Conservation (phyloP, 2,113 vertebrate species). For the Rynchops niger region DNA sequence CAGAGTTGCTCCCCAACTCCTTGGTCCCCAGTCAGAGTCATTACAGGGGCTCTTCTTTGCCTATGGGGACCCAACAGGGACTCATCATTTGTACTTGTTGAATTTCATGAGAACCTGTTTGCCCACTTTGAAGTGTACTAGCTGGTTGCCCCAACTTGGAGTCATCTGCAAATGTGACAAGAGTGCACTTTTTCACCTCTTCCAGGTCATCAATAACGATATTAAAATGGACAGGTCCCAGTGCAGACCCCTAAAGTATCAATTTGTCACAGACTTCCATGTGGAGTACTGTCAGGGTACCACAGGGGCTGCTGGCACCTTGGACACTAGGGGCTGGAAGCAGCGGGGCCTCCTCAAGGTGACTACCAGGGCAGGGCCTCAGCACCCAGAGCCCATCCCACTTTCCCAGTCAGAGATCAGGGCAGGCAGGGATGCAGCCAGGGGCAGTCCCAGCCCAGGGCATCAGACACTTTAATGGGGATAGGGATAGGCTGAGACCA, state of each 20-base stretch:
- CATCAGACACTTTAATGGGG: neutral
- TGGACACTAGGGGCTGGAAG: neutral
- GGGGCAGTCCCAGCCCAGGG: neutral
- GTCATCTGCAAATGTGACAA: neutral
- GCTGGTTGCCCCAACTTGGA: neutral
- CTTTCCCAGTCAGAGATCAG: neutral
- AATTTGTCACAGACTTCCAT: neutral
- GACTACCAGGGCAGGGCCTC: neutral
- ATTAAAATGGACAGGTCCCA: neutral
- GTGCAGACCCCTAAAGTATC: neutral
- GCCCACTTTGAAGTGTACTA: neutral
- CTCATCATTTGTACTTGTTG: neutral
- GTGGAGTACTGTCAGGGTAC: neutral
- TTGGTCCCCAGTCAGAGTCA: neutral
- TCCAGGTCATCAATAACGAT: neutral
- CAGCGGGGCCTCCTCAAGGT: neutral
- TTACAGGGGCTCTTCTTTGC: neutral
- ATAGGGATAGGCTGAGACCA: neutral
- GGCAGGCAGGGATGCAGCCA: neutral
- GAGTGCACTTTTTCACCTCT: neutral
- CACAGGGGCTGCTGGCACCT: neutral
- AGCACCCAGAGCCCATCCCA: neutral
- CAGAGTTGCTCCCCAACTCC: neutral
- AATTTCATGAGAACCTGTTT: neutral
- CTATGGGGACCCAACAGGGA: too few species aligned